Conservation (phyloP, 2,113 vertebrate genomes). For the Trematocara nigrifrons region DNA sequence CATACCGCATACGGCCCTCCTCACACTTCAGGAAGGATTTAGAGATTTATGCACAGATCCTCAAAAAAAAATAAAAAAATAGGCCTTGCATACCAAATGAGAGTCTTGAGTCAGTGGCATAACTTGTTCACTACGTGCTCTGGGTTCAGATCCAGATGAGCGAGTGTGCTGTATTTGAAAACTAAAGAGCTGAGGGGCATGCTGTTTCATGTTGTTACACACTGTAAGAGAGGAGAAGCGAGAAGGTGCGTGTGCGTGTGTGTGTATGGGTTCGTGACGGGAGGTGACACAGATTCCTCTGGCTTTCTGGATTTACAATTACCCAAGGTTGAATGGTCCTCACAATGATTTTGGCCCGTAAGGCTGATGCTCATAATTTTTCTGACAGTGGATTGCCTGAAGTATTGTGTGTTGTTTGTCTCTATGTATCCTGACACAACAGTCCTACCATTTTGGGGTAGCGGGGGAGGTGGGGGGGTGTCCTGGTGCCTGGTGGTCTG, state of each 20-base stretch:
- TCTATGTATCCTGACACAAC: background rate
- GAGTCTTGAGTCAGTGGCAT: slow-evolving; percentile 45
- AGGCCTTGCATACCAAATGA: slow-evolving; percentile 46
- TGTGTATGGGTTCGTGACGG: background rate
- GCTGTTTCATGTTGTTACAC: slow-evolving; percentile 55
- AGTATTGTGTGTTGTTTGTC: slow-evolving; percentile 3
- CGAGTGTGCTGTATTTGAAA: slow-evolving; percentile 39
- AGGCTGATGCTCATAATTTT: slow-evolving; percentile 23
- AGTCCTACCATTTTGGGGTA: background rate
- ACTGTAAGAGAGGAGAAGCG: slow-evolving; percentile 22
- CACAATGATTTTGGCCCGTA: slow-evolving; percentile 26
- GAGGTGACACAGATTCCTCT: slow-evolving; percentile 36
- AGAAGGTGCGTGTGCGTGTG: slow-evolving; percentile 16
- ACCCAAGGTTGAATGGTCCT: slow-evolving; percentile 42
- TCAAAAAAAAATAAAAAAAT: background rate
- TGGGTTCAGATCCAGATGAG: slow-evolving; percentile 50
- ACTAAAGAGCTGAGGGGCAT: slow-evolving; percentile 53
- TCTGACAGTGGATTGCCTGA: slow-evolving; percentile 32
- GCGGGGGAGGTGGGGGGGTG: background rate
- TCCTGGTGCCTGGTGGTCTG: background rate
- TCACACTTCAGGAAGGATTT: slow-evolving; percentile 61
- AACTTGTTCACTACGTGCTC: slow-evolving; percentile 51
- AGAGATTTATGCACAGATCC: slow-evolving; percentile 42
- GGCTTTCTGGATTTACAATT: slow-evolving; percentile 46
- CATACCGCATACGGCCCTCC: background rate